Evolutionary conservation across 2,113 vertebrate species (phyloP).

Genomic region (Hirundichthys speculiger): DNA sequence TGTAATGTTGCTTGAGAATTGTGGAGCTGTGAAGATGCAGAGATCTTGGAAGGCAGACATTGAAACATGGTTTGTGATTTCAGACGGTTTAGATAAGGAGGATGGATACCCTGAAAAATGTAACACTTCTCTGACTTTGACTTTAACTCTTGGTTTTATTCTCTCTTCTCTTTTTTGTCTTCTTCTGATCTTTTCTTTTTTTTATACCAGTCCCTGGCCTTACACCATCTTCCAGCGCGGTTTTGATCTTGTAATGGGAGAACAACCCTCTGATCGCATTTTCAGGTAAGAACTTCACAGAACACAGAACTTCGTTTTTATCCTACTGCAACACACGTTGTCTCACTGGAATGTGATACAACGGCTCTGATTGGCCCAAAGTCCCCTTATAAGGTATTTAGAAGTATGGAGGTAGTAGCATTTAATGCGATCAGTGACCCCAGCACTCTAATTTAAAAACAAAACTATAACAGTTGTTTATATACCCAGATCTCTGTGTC

Average conservation of each 20-base stretch:
- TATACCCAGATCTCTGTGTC: too few relatives aligned
- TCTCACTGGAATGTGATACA: background rate
- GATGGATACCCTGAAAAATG: constrained; percentile 48
- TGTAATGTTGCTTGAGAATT: constrained; percentile 32
- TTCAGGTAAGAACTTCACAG: constrained; percentile 87
- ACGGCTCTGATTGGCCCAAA: constrained; percentile 22
- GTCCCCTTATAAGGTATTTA: background rate
- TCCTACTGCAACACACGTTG: background rate
- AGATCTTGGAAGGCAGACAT: constrained; percentile 25
- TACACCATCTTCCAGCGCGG: constrained; percentile 99
- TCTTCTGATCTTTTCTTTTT: constrained; percentile 54
- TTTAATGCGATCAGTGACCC: background rate
- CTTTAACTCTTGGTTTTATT: constrained; percentile 60
- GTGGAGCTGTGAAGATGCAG: constrained; percentile 15
- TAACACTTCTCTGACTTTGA: constrained; percentile 44
- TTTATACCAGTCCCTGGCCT: constrained; percentile 90
- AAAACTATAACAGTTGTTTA: background rate
- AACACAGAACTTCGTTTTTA: constrained; percentile 54
- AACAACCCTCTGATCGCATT: constrained; percentile 98
- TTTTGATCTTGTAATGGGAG: constrained; percentile 97
- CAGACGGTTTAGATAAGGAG: constrained; percentile 39
- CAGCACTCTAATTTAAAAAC: background rate
- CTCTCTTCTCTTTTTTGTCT: constrained; percentile 49
- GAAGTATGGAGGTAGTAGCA: background rate
- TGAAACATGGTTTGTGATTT: constrained; percentile 35